phyloP scores from a whole-genome alignment of 1,140 invertebrate genomes.

The Adelges cooleyi region DNA sequence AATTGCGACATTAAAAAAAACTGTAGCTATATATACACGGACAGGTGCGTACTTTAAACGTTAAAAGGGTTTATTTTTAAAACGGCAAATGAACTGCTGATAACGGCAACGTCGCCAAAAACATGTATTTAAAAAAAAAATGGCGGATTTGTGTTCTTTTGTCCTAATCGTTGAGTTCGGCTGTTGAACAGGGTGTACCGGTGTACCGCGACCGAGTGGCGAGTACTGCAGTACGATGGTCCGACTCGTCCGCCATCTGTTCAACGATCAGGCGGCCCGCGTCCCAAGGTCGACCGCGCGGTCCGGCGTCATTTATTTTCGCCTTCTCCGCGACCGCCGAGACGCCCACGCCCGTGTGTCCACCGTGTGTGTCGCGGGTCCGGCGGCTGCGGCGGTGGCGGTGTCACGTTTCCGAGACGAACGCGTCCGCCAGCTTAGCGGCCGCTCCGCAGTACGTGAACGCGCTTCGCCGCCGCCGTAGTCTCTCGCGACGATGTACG shows the following conservation, averaged over 20 bases:
- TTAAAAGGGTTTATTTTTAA: too few relatives aligned
- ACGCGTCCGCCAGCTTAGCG: not conserved
- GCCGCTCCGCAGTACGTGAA: not conserved
- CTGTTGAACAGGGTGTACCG: not conserved
- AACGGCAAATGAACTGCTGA: too few relatives aligned
- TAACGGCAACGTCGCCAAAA: too few relatives aligned
- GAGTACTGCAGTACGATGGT: too few relatives aligned
- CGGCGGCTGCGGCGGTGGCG: not conserved
- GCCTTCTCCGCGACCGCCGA: not conserved
- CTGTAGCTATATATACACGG: too few relatives aligned
- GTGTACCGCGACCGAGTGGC: not conserved
- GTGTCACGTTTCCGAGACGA: constrained; percentile 21
- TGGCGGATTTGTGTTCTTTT: not conserved
- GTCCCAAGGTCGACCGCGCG: not conserved
- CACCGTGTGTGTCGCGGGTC: not conserved
- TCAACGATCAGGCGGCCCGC: not conserved
- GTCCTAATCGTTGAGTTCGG: not conserved
- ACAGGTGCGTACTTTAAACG: too few relatives aligned
- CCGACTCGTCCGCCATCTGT: not conserved
- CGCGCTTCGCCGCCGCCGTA: not conserved
- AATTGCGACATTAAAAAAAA: too few relatives aligned
- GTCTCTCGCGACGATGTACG: not conserved
- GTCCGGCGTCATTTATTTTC: constrained; percentile 1
- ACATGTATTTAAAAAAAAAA: too few relatives aligned
- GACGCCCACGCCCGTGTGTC: not conserved